These are phyloP conservation scores for Sebastes matsubarae DNA, from an alignment of 2,797 vertebrate genomes.

Conservation along the genomic window DNA sequence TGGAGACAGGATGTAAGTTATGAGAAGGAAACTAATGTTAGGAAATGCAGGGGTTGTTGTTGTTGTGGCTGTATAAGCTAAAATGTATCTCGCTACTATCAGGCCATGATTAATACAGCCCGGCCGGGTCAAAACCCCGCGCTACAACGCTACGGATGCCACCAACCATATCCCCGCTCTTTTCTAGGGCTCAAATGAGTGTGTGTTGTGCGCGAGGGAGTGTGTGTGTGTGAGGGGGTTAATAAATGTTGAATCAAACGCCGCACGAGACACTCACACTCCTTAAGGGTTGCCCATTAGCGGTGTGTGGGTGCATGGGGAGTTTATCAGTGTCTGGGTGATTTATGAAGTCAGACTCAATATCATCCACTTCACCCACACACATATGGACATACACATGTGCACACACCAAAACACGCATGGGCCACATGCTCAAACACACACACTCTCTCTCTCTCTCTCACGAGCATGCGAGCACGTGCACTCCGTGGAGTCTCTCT, in stretches of 20 bases:
- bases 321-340: slow-evolving; percentile 85
- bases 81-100: slow-evolving; percentile 58
- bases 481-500: slow-evolving; percentile 13
- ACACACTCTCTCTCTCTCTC: not conserved
- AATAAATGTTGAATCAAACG: slow-evolving; percentile 86
- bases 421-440: slow-evolving; percentile 66
- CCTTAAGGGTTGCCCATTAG: slow-evolving; percentile 86
- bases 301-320: slow-evolving; percentile 83
- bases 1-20: slow-evolving; percentile 82
- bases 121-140: slow-evolving; percentile 69
- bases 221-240: slow-evolving; percentile 75
- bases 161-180: slow-evolving; percentile 71
- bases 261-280: slow-evolving; percentile 85
- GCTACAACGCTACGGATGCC: slow-evolving; percentile 54
- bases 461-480: not conserved
- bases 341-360: slow-evolving; percentile 87
- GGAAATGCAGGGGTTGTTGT: slow-evolving; percentile 71
- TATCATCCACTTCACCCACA: slow-evolving; percentile 85
- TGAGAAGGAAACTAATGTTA: slow-evolving; percentile 73
- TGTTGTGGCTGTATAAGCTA: slow-evolving; percentile 64
- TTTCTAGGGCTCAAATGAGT: slow-evolving; percentile 77
- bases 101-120: slow-evolving; percentile 72
- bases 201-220: slow-evolving; percentile 55
- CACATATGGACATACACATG: slow-evolving; percentile 83
- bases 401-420: slow-evolving; percentile 65